Evolutionary conservation across 2,888 invertebrate species (phyloP).

Genomic region (Caenorhabditis sp.): DNA sequence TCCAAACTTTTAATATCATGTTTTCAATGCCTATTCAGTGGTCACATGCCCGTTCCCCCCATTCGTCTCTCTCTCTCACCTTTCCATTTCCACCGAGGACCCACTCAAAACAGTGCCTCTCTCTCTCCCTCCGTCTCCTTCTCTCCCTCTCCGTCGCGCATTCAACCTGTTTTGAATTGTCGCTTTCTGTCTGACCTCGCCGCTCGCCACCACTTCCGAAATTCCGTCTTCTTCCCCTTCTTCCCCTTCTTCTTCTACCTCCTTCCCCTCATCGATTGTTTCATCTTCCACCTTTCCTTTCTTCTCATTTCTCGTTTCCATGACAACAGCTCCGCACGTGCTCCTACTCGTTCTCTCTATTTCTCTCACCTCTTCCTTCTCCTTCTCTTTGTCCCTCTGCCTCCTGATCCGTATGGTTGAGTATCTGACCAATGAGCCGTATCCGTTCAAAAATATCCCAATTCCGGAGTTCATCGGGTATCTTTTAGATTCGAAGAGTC

Average conservation of each 20-base stretch:
- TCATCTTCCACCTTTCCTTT: neutral
- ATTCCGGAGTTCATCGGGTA: conserved; percentile 42
- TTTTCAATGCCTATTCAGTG: too few relatives aligned
- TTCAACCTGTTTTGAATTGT: conserved; percentile 33
- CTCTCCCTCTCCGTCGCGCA: too few relatives aligned
- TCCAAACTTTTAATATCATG: too few relatives aligned
- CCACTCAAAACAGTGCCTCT: too few relatives aligned
- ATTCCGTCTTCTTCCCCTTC: conserved; percentile 12
- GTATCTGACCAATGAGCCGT: conserved; percentile 48
- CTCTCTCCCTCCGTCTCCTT: conserved; percentile 19
- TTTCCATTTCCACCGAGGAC: too few relatives aligned
- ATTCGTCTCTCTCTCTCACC: too few relatives aligned
- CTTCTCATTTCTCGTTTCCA: neutral
- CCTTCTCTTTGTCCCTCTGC: conserved; percentile 2
- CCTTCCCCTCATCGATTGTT: conserved; percentile 13
- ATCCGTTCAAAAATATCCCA: conserved; percentile 47
- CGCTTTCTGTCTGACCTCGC: conserved; percentile 29
- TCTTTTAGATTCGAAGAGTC: neutral
- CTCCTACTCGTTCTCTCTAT: conserved; percentile 9
- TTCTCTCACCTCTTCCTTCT: conserved; percentile 12
- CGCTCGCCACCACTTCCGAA: neutral
- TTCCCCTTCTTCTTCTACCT: too few relatives aligned
- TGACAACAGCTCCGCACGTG: conserved; percentile 18
- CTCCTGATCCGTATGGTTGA: conserved; percentile 24
- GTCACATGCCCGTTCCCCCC: too few relatives aligned